Evolutionary conservation across 1,140 invertebrate species (phyloP).

Genomic region (Drosophila ananassae): DNA sequence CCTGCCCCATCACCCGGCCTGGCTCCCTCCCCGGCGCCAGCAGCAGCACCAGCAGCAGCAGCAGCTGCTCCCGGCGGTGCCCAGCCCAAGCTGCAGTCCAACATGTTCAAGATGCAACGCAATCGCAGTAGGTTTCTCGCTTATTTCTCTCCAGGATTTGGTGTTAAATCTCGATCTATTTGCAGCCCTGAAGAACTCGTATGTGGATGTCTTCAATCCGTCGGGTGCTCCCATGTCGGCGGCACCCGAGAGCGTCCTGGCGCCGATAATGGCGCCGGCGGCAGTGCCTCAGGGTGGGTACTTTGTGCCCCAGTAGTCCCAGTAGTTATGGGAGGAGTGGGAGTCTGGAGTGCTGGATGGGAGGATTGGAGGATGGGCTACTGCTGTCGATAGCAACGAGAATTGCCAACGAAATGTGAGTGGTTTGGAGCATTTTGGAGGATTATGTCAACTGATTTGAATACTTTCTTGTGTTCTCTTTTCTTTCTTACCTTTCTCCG

Average conservation of each 20-base stretch:
- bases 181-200: conserved; percentile 90
- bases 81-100: conserved; percentile 85
- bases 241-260: conserved; percentile 84
- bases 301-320: conserved; percentile 78
- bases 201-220: conserved; percentile 94
- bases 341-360: too few relatives aligned
- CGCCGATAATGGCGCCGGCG: conserved; percentile 84
- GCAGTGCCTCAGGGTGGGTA: conserved; percentile 77
- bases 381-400: background rate
- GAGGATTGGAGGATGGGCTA: conserved; percentile 3
- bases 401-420: conserved; percentile 47
- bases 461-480: background rate
- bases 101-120: conserved; percentile 92
- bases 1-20: conserved; percentile 61
- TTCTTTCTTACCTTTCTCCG: background rate
- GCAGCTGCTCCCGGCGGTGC: conserved; percentile 64
- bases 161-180: background rate
- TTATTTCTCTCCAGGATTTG: background rate
- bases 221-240: conserved; percentile 84
- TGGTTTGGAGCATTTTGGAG: background rate
- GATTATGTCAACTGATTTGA: background rate
- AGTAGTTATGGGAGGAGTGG: too few relatives aligned
- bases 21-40: background rate
- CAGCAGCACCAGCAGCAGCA: conserved; percentile 7
- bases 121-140: conserved; percentile 86